Base-by-base conservation (phyloP, 2,113 vertebrate species). In the Lagenorhynchus albirostris region DNA sequence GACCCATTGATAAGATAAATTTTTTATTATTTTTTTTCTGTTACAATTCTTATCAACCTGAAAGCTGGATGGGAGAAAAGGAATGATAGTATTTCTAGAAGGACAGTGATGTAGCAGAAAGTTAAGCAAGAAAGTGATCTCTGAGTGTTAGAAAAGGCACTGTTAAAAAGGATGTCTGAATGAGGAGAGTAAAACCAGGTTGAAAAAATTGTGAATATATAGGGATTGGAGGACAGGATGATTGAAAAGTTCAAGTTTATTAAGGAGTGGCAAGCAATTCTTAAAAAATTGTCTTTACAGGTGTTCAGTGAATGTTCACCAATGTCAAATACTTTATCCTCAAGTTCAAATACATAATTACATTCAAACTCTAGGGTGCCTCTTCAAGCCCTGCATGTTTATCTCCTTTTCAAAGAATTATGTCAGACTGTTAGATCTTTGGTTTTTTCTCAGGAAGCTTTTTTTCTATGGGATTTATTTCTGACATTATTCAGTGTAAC, bases 311-410 rank as follows among this genome's bases (percentile, higher is more conserved):
- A 88, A n/a, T 53, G 26, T 26, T 94, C 47, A 25, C 55, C 44
- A 67, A 60, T 86, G 89, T 94, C 55, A 89, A 94, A 93, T 83
- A 74, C 41, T 96, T 91, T 68, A 79, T 93, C 60, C 89, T 93
- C 50, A 94, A 94, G 15, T 88, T 91, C 60, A 96, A 93, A 93
- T 86, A 53, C 12, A 9, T 53, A 87, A 88, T 91, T 84, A 84
- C 25, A 95, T 95, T 96, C 76, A 91, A 53, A 77, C 55, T 31
- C 17, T 70, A 77, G 67, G 41, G 82, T 70, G 62, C 41, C 77
- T 94, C 47, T 93, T 91, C 73, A 95, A 93, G 31, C 36, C 70
- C 73, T 93, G 23, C 38, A 6, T 74, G 29, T 90, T 96, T 91
- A 58, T 85, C 50, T 71, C 47, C 91, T 91, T 55, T 94, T 85